A percentile compares a stretch with the other conserved stretches of the same genome.
Evolutionary conservation across 2,797 vertebrate species (phyloP).

Genomic region (Coccyzus lansbergi): DNA sequence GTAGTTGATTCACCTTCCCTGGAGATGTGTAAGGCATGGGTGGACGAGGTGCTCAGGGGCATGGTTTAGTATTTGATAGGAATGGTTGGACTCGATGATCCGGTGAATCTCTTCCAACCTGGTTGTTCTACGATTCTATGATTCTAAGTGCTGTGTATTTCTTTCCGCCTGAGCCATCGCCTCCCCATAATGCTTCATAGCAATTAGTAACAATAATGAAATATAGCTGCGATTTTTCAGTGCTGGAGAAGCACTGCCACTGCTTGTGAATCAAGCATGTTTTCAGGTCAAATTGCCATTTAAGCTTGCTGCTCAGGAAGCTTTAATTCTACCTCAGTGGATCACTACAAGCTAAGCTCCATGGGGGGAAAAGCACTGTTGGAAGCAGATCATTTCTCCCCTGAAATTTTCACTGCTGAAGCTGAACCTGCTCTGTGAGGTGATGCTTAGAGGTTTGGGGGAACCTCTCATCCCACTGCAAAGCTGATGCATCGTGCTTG

Average conservation of each 20-base stretch:
- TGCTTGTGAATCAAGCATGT: background rate
- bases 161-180: background rate
- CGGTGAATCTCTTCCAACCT: too few species aligned
- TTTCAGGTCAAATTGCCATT: constrained; percentile 44
- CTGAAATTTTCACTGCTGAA: background rate
- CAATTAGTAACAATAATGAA: constrained; percentile 65
- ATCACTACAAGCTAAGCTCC: background rate
- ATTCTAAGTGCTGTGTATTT: constrained; percentile 27
- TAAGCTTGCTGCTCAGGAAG: constrained; percentile 40
- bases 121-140: too few species aligned
- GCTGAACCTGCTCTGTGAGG: background rate
- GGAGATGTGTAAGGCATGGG: too few species aligned
- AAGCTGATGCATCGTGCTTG: fast-evolving
- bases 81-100: too few species aligned
- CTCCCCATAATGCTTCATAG: constrained; percentile 25
- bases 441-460: background rate
- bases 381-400: background rate
- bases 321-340: constrained; percentile 32
- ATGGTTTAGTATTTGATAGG: too few species aligned
- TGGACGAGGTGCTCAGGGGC: too few species aligned
- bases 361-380: background rate
- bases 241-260: background rate
- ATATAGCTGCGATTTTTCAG: constrained; percentile 19
- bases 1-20: too few species aligned
- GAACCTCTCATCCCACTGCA: fast-evolving